Evolutionary conservation across 2,888 invertebrate species (phyloP).

Genomic region (Linnaemya vulpina): DNA sequence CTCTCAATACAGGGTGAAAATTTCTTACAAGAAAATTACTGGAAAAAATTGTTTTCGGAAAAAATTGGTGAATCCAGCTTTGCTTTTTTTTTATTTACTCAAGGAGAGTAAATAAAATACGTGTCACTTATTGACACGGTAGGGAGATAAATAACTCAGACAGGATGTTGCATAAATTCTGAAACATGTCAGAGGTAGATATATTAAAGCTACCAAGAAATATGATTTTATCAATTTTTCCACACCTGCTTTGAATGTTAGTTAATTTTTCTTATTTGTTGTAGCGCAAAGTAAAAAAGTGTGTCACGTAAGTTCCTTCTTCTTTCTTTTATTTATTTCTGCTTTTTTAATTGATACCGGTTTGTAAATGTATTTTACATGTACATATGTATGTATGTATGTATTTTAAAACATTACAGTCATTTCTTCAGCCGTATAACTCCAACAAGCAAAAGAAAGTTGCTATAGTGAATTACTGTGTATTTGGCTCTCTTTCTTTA

Average conservation of each 20-base stretch:
- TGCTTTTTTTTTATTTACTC: too few relatives aligned
- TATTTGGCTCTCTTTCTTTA: slow-evolving; percentile 11
- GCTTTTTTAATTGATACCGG: slow-evolving; percentile 48
- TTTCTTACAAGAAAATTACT: too few relatives aligned
- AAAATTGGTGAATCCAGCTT: too few relatives aligned
- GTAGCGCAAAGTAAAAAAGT: slow-evolving; percentile 63
- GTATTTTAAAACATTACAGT: slow-evolving; percentile 16
- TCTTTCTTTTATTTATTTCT: slow-evolving; percentile 26
- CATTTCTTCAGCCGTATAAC: slow-evolving; percentile 36
- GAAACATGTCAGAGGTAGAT: background rate
- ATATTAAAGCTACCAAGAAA: background rate
- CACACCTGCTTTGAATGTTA: slow-evolving; percentile 6
- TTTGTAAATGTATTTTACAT: slow-evolving; percentile 28
- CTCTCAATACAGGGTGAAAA: too few relatives aligned
- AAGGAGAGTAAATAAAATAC: too few relatives aligned
- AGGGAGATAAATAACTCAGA: too few relatives aligned
- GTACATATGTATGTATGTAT: too few relatives aligned
- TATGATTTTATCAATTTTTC: background rate
- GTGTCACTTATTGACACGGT: too few relatives aligned
- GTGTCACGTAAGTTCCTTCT: slow-evolving; percentile 68
- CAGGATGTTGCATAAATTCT: background rate
- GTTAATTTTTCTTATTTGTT: slow-evolving; percentile 20
- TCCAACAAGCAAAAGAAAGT: slow-evolving; percentile 57
- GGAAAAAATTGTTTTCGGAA: too few relatives aligned
- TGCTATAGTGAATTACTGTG: slow-evolving; percentile 11